Base-by-base conservation (phyloP, 2,888 invertebrate genomes). In the Lasioglossum lativentre region DNA sequence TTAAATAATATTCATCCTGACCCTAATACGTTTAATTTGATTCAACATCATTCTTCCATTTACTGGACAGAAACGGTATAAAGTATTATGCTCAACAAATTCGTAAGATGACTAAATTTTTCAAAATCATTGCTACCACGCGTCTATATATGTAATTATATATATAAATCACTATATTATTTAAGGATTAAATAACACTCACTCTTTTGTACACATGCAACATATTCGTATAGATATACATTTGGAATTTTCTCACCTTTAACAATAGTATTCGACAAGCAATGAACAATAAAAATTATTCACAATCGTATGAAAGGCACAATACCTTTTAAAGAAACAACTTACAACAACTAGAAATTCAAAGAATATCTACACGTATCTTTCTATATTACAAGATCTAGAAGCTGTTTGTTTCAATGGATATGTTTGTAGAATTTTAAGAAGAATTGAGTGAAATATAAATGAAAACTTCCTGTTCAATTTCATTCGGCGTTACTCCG, bases 281-380 rank as follows among this genome's bases (percentile, higher is more conserved):
- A 72, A 80, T 23, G 47, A 52, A 42, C 77, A 66, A 78, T 16
- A 75, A 83, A 86, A 86, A 86, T 86, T 75, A 83, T 75, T 72
- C 63, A 63, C 34, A 71, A 68, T 12, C 30, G 40, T 47, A 45
- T 86, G 59, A 81, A 86, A 85, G 78, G 85, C 86, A 73, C 78
- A 74, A 85, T 85, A 80, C 75, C 68, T 74, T 78, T 68, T n/a
- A 72, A 73, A 16, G 19, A 82, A 85, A 52, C 16, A 47, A 79
- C 52, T 8, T 16, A 23, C 23, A 59, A 38, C 40, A 63, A 70
- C 47, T 56, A 45, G 38, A 59, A 59, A 34, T 52, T 75, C 34
- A 42, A 83, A 30, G 63, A 30, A 30, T 75, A 16, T 83, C 4
- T 66, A n/a, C 40, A 70, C 23, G 52, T 40, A 70, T 52, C 27